Evolutionary conservation across 2,888 invertebrate species (phyloP), one percentile per base, ranked within the genome.

Genomic region (Tromatobia lineatoria): DNA sequence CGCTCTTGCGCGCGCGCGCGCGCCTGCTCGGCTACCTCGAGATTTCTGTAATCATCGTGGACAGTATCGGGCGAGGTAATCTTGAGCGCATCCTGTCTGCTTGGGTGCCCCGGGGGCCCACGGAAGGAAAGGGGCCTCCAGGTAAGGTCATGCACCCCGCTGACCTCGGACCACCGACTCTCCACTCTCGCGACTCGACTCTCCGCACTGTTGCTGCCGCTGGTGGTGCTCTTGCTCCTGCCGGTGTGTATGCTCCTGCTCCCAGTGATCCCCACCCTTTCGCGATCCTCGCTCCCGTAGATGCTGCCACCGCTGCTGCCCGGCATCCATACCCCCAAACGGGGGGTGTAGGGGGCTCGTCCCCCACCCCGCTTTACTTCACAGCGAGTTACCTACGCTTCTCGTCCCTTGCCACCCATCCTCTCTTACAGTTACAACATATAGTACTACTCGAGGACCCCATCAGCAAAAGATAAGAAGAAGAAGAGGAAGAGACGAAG

Each of bases 141-240:
- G 92, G 90, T 92, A 92, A 93, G 93, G 93, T 93, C 93, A 93
- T 93, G 92, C 92, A 93, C 93, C 93, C 91, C 92, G 91, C 91
- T 93, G 93, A 93, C 93, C 93, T 93, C 93, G 93, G 92, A 93
- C 91, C 92, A 91, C 91, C 91, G 90, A 91, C 90, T 90, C 90
- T 84, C 87, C 80, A 74, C 82, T 67, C 81, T 67, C 69, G 66
- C 79, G 64, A 52, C 42, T 64, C 86, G 61, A 50, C 73, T 78
- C 69, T 70, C 71, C 80, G 45, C 47, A 54, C 79, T 34, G 57
- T 64, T 81, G 61, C 76, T 78, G 61, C 45, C 78, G 66, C 18
- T 76, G 34, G 54, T 54, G 52, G 42, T 64, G 71, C 29, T 66
- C 29, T 73, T 67, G 29, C 54, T 82, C 66, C 66, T 80, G 81